Evolutionary conservation across 2,888 invertebrate genomes (phyloP).

Genomic region (Tigriopus californicus): DNA sequence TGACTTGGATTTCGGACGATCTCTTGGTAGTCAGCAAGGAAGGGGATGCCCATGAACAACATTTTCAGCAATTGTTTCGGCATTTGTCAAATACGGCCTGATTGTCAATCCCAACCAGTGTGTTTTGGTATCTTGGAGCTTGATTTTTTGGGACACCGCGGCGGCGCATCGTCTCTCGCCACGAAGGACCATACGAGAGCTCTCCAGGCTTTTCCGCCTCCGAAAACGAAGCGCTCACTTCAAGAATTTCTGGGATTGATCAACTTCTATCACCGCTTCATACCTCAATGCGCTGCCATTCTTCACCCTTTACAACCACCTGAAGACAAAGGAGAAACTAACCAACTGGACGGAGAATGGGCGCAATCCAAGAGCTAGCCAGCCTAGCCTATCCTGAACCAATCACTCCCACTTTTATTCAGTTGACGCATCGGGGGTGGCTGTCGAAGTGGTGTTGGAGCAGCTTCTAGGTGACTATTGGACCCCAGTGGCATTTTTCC

Average conservation of each 20-base stretch:
- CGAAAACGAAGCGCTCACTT: not conserved
- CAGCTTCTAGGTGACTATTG: conserved; percentile 19
- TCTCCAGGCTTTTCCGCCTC: too few relatives aligned
- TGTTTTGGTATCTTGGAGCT: not conserved
- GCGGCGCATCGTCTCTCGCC: too few relatives aligned
- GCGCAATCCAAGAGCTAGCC: not conserved
- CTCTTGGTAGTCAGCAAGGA: too few relatives aligned
- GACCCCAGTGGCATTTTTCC: conserved; percentile 22
- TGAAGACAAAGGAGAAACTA: too few relatives aligned
- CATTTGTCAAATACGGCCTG: not conserved
- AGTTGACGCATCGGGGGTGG: conserved; percentile 15
- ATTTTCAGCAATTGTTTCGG: too few relatives aligned
- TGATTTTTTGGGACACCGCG: conserved; percentile 8
- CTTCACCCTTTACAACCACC: not conserved
- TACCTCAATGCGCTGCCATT: conserved; percentile 1
- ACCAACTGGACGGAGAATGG: too few relatives aligned
- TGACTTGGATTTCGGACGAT: too few relatives aligned
- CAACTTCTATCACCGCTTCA: not conserved
- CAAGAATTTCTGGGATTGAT: not conserved
- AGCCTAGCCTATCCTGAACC: not conserved
- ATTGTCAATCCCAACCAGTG: conserved; percentile 2
- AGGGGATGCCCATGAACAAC: too few relatives aligned
- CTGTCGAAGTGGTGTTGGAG: conserved; percentile 22
- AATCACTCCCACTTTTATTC: not conserved
- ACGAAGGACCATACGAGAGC: too few relatives aligned